Conservation (phyloP, 2,797 vertebrate species). For the Cygnus olor region DNA sequence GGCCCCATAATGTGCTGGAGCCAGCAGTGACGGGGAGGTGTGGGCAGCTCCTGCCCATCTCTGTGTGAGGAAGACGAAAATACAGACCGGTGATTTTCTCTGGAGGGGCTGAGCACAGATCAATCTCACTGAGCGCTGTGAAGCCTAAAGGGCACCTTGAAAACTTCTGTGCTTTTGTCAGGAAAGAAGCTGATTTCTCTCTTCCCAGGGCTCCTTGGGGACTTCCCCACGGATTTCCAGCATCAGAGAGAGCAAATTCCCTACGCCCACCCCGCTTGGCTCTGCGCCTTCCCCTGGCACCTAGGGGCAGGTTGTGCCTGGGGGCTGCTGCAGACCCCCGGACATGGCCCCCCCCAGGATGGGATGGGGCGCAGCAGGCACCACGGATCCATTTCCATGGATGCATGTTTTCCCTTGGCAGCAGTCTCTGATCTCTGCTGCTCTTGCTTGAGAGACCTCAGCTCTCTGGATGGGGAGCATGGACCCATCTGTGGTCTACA, state of each 20-base stretch:
- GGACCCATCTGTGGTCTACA: neutral
- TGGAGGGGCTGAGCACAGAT: constrained; percentile 59
- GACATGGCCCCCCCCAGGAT: fast-evolving
- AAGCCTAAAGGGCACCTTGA: constrained; percentile 76
- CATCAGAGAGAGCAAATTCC: neutral
- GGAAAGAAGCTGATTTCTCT: constrained; percentile 46
- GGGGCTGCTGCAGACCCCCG: fast-evolving
- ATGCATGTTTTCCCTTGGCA: neutral
- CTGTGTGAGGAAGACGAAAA: constrained; percentile 45
- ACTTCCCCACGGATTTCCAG: constrained; percentile 20
- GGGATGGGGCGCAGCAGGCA: neutral
- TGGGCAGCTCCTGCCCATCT: constrained; percentile 47
- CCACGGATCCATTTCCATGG: no score
- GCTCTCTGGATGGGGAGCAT: neutral
- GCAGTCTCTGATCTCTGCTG: neutral
- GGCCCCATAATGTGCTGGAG: no score
- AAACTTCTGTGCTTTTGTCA: constrained; percentile 62
- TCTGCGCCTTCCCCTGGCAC: neutral
- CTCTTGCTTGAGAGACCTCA: neutral
- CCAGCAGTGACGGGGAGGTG: neutral
- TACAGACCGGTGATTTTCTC: constrained; percentile 64
- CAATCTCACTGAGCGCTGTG: constrained; percentile 42
- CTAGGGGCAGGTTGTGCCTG: fast-evolving
- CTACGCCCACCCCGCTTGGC: fast-evolving
- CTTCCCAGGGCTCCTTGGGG: neutral